These are phyloP conservation scores for Polypterus bichir DNA, from an alignment of 2,113 vertebrate species.

Conservation along the genomic window DNA sequence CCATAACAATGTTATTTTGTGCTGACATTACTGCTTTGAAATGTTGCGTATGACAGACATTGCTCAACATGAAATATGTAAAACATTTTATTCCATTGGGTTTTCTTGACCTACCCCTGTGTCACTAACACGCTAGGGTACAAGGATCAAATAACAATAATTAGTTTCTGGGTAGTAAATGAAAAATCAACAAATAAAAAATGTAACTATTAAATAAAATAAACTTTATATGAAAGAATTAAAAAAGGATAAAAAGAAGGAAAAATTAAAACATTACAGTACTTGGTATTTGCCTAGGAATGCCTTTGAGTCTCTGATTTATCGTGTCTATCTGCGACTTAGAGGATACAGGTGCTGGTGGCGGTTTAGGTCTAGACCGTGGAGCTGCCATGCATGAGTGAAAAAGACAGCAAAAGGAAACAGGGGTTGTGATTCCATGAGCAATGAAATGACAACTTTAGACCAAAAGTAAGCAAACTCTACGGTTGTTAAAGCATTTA, in stretches of 20 bases:
- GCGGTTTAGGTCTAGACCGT: conserved; percentile 42
- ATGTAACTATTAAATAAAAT: conserved; percentile 1
- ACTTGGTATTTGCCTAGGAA: conserved; percentile 60
- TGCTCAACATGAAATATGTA: conserved; percentile 47
- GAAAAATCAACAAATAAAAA: conserved; percentile 3
- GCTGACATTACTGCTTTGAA: conserved; percentile 72
- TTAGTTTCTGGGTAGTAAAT: neutral
- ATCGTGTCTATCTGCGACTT: conserved; percentile 55
- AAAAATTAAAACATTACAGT: conserved; percentile 51
- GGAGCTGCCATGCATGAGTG: conserved; percentile 47
- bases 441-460: conserved; percentile 41
- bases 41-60: conserved; percentile 73
- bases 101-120: too few relatives aligned
- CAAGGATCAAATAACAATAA: too few relatives aligned
- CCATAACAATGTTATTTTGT: conserved; percentile 69
- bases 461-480: conserved; percentile 41
- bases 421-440: conserved; percentile 55
- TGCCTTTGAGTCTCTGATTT: conserved; percentile 60
- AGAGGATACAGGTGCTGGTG: conserved; percentile 51
- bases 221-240: conserved; percentile 12
- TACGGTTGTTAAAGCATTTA: too few relatives aligned
- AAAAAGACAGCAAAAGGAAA: conserved; percentile 51
- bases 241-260: conserved; percentile 27
- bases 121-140: too few relatives aligned
- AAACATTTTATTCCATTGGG: neutral